Base-by-base conservation (phyloP, 2,797 vertebrate species). In the Adrianichthys oophorus region DNA sequence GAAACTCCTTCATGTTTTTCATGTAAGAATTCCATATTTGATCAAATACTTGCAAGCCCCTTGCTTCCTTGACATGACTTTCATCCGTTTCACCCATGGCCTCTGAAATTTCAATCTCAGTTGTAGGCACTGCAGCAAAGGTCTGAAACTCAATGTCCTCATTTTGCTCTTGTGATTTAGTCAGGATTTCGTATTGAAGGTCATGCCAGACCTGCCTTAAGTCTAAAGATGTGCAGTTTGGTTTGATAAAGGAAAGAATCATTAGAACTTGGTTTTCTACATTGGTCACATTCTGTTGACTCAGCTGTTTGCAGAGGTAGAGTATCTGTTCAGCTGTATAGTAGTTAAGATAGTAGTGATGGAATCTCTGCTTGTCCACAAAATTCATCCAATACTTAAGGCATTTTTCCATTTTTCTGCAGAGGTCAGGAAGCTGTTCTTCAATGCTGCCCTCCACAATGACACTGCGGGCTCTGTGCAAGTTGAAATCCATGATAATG, bases 311-410 rank as follows among this genome's bases (percentile, higher is more conserved):
- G 86, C 95, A 93, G 59, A 99, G 64, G 75, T 88, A 95, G n/a
- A 98, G 94, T 70, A 98, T 88, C 85, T 99, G 98, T 76, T 98
- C 95, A 0, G 95, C 93, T 0, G 93, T 98, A 82, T 94, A 99
- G 79, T 95, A 97, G 89, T 98, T 99, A 62, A 99, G 85, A 83
- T 95, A 94, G 79, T 95, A 96, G 70, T 95, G 74, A 40, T 90
- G 67, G 0, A 71, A 80, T 19, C 97, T 89, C 64, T 97, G 94
- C 50, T 90, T 62, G 4, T 84, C 76, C 62, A 99, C 92, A 43
- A 95, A 94, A n/a, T 40, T 56, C 72, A 92, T 87, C 98, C 98
- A 99, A 7, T 59, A 78, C 4, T 75, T 64, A 52, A 98, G 80
- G 41, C 94, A 95, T 8, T 65, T 75, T 83, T 99, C 98, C 92